Base-by-base conservation (phyloP, 53 echinoderm and acorn worm species). In the Mesocentrotus franciscanus region DNA sequence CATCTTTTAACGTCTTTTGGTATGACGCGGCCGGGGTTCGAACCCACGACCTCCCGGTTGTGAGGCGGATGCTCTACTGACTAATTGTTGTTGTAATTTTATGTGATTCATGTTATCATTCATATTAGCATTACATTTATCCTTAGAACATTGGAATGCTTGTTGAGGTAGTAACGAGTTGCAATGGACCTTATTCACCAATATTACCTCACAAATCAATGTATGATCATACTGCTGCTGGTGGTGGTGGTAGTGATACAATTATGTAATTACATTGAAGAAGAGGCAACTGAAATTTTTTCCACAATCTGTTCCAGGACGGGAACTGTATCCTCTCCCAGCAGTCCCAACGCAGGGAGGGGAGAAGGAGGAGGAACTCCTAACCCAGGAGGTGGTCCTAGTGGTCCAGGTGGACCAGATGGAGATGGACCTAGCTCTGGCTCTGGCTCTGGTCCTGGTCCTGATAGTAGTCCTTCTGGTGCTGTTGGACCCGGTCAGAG, bases 401-500 rank as follows among this genome's bases (percentile, higher is more conserved):
- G 83, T 18, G 96, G 96, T 68, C 89, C 70, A 33, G 34, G 94
- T 24, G 89, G 64, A 79, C 75, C 93, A n/a, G 95, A 60, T 66
- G 85, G 85, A 85, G 70, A 49, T 94, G 95, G 95, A 32, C 95
- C 95, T 22, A 84, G 94, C 60, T 18, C 30, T 2, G 55, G 8
- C 9, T 26, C 49, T 49, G 93, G 75, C n/a, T 56, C 75, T 17
- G 84, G 61, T 11, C 59, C 58, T 22, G 84, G 85, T 61, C 93
- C 93, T 70, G 92, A 74, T 61, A 95, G 92, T 58, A 93, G 95
- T 85, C 78, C 56, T 34, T 61, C 68, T 61, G 33, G 94, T 14
- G 90, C 89, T 90, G 62, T 61, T n/a, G 95, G 93, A 89, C 29
- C 91, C 34, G 95, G 93, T 57, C 96, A 93, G 95, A 93, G 87